phyloP scores from a whole-genome alignment of 2,888 invertebrate genomes.

The Hedychridium roseum region DNA sequence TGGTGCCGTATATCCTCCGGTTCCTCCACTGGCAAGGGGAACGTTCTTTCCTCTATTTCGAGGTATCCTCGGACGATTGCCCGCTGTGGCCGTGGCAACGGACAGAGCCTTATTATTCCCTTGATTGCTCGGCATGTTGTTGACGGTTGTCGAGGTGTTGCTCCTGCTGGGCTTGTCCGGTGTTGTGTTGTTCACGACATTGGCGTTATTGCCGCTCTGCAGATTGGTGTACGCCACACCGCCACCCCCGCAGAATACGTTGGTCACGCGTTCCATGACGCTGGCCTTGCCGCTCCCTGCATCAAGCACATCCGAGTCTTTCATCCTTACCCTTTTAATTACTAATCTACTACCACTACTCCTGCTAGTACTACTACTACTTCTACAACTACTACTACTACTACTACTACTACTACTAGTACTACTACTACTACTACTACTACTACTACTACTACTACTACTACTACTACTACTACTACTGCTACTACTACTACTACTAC shows the following conservation, averaged over 20 bases:
- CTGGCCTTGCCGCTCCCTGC: slow-evolving; percentile 67
- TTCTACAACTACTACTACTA: too few species aligned
- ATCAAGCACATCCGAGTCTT: too few species aligned
- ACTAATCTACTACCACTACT: too few species aligned
- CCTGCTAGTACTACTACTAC: too few species aligned
- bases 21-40: slow-evolving; percentile 47
- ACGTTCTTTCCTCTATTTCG: slow-evolving; percentile 45
- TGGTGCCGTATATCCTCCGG: slow-evolving; percentile 48
- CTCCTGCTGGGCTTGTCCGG: slow-evolving; percentile 60
- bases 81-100: slow-evolving; percentile 37
- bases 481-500: too few species aligned
- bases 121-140: slow-evolving; percentile 44
- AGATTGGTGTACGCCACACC: slow-evolving; percentile 68
- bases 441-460: too few species aligned
- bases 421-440: too few species aligned
- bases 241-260: slow-evolving; percentile 82
- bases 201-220: slow-evolving; percentile 52
- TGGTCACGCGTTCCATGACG: slow-evolving; percentile 89
- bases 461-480: too few species aligned
- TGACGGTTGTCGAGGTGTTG: slow-evolving; percentile 43
- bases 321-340: background rate
- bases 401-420: too few species aligned
- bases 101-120: slow-evolving; percentile 53
- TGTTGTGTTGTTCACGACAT: too few species aligned
- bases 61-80: slow-evolving; percentile 42